Evolutionary conservation across 2,888 invertebrate genomes (phyloP).

Genomic region (Agrotis ipsilon): DNA sequence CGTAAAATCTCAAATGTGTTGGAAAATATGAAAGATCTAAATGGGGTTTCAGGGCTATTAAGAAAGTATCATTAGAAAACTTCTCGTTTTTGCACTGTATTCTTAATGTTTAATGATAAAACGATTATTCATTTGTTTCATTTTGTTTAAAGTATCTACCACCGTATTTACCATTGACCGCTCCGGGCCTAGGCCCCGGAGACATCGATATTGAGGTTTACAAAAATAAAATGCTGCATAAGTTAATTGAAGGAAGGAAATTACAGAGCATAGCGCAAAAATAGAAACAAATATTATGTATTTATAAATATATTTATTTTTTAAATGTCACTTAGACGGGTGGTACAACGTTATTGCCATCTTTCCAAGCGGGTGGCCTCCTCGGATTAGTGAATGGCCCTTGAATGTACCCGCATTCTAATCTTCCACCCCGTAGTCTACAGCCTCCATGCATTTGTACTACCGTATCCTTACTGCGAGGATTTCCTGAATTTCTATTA

Average conservation of each 20-base stretch:
- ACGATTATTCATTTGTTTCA: not conserved
- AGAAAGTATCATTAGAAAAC: not conserved
- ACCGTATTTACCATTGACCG: not conserved
- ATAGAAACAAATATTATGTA: too few species aligned
- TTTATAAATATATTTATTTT: too few species aligned
- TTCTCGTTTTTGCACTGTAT: not conserved
- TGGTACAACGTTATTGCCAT: slow-evolving; percentile 14
- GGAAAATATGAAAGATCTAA: slow-evolving; percentile 5
- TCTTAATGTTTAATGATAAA: not conserved
- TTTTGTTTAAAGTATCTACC: not conserved
- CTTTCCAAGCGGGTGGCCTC: slow-evolving; percentile 64
- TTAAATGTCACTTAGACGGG: not conserved
- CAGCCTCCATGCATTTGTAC: slow-evolving; percentile 75
- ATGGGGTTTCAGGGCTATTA: not conserved
- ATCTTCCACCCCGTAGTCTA: slow-evolving; percentile 76
- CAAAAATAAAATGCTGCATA: too few species aligned
- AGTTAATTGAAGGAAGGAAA: too few species aligned
- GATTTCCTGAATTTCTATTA: slow-evolving; percentile 76
- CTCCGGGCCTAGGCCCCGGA: too few species aligned
- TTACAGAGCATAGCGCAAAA: too few species aligned
- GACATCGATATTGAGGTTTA: too few species aligned
- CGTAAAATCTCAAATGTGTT: slow-evolving; percentile 27
- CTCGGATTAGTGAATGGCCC: slow-evolving; percentile 72
- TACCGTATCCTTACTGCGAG: slow-evolving; percentile 57
- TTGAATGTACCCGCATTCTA: slow-evolving; percentile 82